Percentiles rank a stretch among this genome's conserved stretches.
Conservation (phyloP, 2,113 vertebrate species). For the Syngnathus floridae region DNA sequence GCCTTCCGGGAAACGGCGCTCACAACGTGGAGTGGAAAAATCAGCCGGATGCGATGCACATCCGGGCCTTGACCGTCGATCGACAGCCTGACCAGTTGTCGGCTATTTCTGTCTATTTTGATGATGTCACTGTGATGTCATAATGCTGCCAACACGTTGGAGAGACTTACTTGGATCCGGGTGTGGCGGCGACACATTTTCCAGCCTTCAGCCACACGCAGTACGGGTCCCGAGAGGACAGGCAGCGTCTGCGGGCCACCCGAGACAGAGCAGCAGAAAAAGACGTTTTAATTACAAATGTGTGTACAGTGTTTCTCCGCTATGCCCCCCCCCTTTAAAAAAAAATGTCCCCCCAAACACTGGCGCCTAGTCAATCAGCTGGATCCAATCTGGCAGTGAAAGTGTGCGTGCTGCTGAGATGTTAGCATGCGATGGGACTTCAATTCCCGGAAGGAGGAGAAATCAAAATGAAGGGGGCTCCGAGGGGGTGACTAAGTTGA, state of each 20-base stretch:
- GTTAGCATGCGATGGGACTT: constrained; percentile 58
- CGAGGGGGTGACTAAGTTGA: constrained; percentile 4
- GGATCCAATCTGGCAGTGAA: constrained; percentile 61
- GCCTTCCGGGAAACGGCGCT: not conserved
- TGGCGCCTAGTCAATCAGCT: constrained; percentile 70
- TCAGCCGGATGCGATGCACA: not conserved
- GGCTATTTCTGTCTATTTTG: not conserved
- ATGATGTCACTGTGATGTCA: not conserved
- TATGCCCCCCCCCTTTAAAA: not conserved
- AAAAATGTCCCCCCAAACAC: not conserved
- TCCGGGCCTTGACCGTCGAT: not conserved
- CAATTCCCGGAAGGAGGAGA: constrained; percentile 46
- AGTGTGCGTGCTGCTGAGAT: constrained; percentile 31
- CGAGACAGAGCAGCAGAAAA: not conserved
- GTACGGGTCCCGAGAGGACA: constrained; percentile 6
- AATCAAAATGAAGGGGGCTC: constrained; percentile 14
- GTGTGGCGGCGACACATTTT: not conserved
- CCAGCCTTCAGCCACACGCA: constrained; percentile 8
- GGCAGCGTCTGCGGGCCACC: not conserved
- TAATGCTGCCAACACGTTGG: not conserved
- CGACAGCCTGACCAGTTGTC: not conserved
- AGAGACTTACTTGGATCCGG: not conserved
- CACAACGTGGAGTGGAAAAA: not conserved
- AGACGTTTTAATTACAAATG: not conserved
- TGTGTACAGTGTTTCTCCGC: too few species aligned